Base-by-base conservation (phyloP, 2,888 invertebrate species). In the Platycheirus rosarum region DNA sequence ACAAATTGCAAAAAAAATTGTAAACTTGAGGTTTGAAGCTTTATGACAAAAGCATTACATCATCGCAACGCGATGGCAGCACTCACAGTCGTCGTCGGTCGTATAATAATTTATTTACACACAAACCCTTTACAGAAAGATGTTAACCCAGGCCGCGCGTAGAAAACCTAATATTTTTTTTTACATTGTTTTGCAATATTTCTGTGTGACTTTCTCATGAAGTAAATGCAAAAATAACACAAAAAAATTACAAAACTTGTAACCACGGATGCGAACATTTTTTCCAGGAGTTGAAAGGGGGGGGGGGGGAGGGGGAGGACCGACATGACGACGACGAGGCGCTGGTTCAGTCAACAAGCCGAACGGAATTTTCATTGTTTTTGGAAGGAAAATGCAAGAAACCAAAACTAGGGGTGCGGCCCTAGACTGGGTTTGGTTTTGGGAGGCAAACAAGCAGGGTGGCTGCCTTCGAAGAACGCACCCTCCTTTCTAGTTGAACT, bases 221-320 rank as follows among this genome's bases (percentile, higher is more conserved):
- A 63, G 48, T 7, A 42, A 44, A 20, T 49, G 42, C 42, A 16
- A 53, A n/a, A n/a, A n/a, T n/a, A n/a, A 16, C 60, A 71, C 11
- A 48, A 65, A 53, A 18, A 11, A 42, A 42, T 26, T 57, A 40
- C 13, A 53, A 26, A 65, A 57, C 44, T 71, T 76, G 65, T 71
- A 76, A 71, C 80, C 80, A 80, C 76, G 80, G 80, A 80, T 80
- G 80, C 76, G 76, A 76, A 46, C 69, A 80, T 66, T 70, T 60
- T 60, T 76, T n/a, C n/a, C n/a, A n/a, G n/a, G n/a, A n/a, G n/a
- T n/a, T n/a, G n/a, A 66, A 71, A 66, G 65, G 70, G 46, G 60
- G 70, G 48, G 53, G 60, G 2, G 42, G 60, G 29, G 4, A 18
- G 26, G 8, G 7, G 16, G 8, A 16, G 6, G 8, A 32, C 29